These are phyloP conservation scores for Corbicula japonica DNA, from an alignment of 2,888 invertebrate species.

Conservation along the genomic window DNA sequence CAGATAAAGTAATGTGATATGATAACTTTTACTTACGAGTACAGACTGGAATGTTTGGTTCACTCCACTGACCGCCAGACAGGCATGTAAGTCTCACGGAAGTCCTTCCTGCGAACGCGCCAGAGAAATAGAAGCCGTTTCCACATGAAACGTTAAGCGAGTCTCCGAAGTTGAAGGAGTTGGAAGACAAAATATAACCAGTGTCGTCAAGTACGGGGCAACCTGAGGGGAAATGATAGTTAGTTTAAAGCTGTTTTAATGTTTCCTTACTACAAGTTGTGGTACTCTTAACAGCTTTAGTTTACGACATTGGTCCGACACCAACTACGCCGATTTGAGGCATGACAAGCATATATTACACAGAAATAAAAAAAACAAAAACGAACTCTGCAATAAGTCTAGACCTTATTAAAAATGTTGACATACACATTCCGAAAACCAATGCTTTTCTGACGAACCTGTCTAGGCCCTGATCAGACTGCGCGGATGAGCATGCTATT, in stretches of 20 bases:
- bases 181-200: constrained; percentile 7
- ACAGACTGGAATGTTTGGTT: constrained; percentile 55
- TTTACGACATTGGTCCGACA: too few relatives aligned
- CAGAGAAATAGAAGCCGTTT: constrained; percentile 68
- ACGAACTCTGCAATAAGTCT: too few relatives aligned
- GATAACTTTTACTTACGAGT: constrained; percentile 63
- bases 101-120: constrained; percentile 39
- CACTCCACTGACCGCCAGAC: constrained; percentile 71
- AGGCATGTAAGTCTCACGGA: constrained; percentile 68
- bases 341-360: too few relatives aligned
- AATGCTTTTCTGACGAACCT: too few relatives aligned
- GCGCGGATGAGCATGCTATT: too few relatives aligned
- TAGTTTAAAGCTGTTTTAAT: too few relatives aligned
- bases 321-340: too few relatives aligned
- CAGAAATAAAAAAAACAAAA: too few relatives aligned
- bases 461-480: too few relatives aligned
- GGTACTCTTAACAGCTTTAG: neutral
- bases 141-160: constrained; percentile 65
- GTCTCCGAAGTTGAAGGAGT: constrained; percentile 43
- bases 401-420: too few relatives aligned
- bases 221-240: constrained; percentile 39
- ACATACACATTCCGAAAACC: too few relatives aligned
- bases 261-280: too few relatives aligned
- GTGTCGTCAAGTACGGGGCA: constrained; percentile 32
- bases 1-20: neutral